phyloP scores from a whole-genome alignment of 2,113 vertebrate species.

The Nibea albiflora region DNA sequence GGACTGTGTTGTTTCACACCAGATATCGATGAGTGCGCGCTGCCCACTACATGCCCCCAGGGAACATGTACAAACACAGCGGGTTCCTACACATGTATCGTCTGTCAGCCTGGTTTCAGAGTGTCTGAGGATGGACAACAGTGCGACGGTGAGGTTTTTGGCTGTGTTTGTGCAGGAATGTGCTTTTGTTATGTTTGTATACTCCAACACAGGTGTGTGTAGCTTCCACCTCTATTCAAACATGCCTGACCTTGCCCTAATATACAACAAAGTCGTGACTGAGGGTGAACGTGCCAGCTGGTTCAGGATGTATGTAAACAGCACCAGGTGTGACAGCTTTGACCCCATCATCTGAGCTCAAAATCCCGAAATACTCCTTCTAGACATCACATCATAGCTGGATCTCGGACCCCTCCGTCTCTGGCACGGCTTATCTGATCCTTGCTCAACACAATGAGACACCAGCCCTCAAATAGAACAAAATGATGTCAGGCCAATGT shows the following conservation, averaged over 20 bases:
- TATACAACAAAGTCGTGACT: not conserved
- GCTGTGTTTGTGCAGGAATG: constrained; percentile 33
- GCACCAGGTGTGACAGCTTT: constrained; percentile 61
- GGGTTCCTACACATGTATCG: constrained; percentile 80
- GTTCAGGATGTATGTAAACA: constrained; percentile 58
- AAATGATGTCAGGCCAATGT: constrained; percentile 66
- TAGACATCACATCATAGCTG: constrained; percentile 81
- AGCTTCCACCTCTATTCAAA: constrained; percentile 5
- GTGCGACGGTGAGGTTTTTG: constrained; percentile 78
- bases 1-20: constrained; percentile 47
- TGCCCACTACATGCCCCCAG: constrained; percentile 70
- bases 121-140: constrained; percentile 72
- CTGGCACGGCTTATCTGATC: constrained; percentile 64
- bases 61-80: constrained; percentile 81
- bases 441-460: constrained; percentile 64
- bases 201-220: constrained; percentile 39
- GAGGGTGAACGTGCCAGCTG: constrained; percentile 27
- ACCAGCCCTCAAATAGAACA: constrained; percentile 62
- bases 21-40: constrained; percentile 83
- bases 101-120: constrained; percentile 77
- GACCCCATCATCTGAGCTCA: constrained; percentile 47
- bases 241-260: constrained; percentile 15
- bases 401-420: constrained; percentile 53
- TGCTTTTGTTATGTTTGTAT: constrained; percentile 29
- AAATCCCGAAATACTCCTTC: constrained; percentile 65